Percentiles rank a stretch among this genome's conserved stretches.
Evolutionary conservation across 2,888 invertebrate genomes (phyloP).

Genomic region (Cartodere bifasciata): DNA sequence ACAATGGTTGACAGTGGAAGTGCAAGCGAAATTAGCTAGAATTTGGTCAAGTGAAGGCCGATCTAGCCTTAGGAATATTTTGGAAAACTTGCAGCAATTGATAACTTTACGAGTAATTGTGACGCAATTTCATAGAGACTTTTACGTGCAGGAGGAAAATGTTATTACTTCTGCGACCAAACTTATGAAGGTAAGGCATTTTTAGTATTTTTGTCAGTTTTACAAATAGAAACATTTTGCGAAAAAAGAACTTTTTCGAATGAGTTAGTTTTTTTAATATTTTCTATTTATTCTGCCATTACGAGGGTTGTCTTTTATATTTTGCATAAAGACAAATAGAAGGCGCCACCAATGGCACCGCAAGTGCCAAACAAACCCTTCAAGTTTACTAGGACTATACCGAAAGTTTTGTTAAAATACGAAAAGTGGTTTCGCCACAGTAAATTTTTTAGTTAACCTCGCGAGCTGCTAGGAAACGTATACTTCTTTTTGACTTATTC

Average conservation of each 20-base stretch:
- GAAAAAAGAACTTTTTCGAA: slow-evolving; percentile 1
- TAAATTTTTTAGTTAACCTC: no score
- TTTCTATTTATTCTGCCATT: no score
- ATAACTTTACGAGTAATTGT: slow-evolving; percentile 76
- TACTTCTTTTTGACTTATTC: no score
- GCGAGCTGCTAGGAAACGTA: no score
- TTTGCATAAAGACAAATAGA: no score
- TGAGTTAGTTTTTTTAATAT: slow-evolving; percentile 4
- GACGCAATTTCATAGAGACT: slow-evolving; percentile 56
- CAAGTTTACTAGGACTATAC: no score
- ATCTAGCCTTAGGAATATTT: slow-evolving; percentile 45
- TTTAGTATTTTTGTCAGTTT: neutral
- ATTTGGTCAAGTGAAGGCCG: slow-evolving; percentile 60
- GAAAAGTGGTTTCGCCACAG: no score
- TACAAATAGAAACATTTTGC: neutral
- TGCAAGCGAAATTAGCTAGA: slow-evolving; percentile 67
- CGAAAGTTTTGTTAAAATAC: no score
- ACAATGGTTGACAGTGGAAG: slow-evolving; percentile 55
- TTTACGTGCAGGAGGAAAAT: slow-evolving; percentile 73
- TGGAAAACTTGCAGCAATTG: slow-evolving; percentile 75
- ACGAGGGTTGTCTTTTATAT: no score
- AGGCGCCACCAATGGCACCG: no score
- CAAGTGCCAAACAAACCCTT: no score
- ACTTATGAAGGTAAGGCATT: slow-evolving; percentile 60
- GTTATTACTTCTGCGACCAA: slow-evolving; percentile 75